phyloP scores from a whole-genome alignment of 2,113 vertebrate genomes.

The Chionodraco myersi region DNA sequence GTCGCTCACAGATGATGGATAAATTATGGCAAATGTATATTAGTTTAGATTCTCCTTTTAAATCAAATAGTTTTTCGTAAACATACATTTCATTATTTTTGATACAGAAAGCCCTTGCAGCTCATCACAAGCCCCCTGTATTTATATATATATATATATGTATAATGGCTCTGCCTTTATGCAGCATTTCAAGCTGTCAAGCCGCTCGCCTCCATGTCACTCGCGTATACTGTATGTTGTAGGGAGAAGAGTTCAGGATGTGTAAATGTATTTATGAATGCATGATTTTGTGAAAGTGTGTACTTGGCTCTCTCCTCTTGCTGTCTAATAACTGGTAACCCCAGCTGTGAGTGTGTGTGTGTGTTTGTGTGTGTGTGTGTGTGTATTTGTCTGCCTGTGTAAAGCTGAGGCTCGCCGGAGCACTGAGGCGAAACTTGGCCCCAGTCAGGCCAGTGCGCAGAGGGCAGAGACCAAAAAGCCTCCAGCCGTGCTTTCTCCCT shows the following conservation, averaged over 20 bases:
- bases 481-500: constrained; percentile 79
- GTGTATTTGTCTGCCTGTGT: constrained; percentile 59
- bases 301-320: constrained; percentile 76
- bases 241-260: constrained; percentile 60
- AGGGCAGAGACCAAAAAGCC: constrained; percentile 83
- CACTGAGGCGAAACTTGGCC: constrained; percentile 85
- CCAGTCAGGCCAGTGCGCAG: constrained; percentile 83
- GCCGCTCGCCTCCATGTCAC: constrained; percentile 53
- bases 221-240: constrained; percentile 53
- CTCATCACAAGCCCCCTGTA: constrained; percentile 46
- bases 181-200: constrained; percentile 68
- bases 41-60: constrained; percentile 25
- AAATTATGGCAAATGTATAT: constrained; percentile 20
- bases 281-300: constrained; percentile 80
- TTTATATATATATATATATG: constrained; percentile 6
- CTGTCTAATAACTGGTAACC: constrained; percentile 84
- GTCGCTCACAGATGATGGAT: constrained; percentile 6
- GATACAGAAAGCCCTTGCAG: constrained; percentile 29
- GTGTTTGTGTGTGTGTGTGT: constrained; percentile 70
- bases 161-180: constrained; percentile 45
- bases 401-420: constrained; percentile 81
- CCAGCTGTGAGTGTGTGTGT: constrained; percentile 79
- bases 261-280: constrained; percentile 83
- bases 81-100: constrained; percentile 31
- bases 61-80: constrained; percentile 33